phyloP scores from a whole-genome alignment of 2,888 invertebrate genomes.

The Meiosimyza platycephala region DNA sequence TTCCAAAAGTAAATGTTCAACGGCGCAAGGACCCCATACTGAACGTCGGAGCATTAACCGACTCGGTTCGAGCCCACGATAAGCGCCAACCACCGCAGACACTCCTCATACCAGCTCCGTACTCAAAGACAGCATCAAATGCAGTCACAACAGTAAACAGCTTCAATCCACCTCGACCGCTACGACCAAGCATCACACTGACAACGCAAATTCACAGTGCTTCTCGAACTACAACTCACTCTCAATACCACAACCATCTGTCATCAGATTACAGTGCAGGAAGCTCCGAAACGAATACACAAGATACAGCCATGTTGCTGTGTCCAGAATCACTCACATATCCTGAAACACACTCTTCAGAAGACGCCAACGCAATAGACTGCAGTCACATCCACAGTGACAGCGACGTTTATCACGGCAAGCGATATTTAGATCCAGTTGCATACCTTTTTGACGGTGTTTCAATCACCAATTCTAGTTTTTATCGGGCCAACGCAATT shows the following conservation, averaged over 20 bases:
- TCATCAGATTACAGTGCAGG: slow-evolving; percentile 39
- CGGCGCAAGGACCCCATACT: no score
- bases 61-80: slow-evolving; percentile 45
- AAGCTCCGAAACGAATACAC: slow-evolving; percentile 29
- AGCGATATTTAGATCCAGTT: slow-evolving; percentile 58
- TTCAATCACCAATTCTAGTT: slow-evolving; percentile 56
- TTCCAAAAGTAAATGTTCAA: slow-evolving; percentile 20
- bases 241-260: slow-evolving; percentile 21
- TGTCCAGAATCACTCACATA: background rate
- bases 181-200: slow-evolving; percentile 37
- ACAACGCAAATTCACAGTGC: slow-evolving; percentile 42
- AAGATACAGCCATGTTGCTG: background rate
- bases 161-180: slow-evolving; percentile 30
- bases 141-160: background rate
- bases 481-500: slow-evolving; percentile 28
- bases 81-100: slow-evolving; percentile 35
- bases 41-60: no score
- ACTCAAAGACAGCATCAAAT: background rate
- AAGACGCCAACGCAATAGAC: slow-evolving; percentile 34
- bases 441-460: slow-evolving; percentile 51
- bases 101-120: slow-evolving; percentile 50
- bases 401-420: slow-evolving; percentile 58
- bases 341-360: slow-evolving; percentile 38
- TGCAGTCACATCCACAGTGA: slow-evolving; percentile 17
- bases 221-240: slow-evolving; percentile 24